Base-by-base conservation (phyloP, 2,888 invertebrate species). In the Metacarcinus magister region DNA sequence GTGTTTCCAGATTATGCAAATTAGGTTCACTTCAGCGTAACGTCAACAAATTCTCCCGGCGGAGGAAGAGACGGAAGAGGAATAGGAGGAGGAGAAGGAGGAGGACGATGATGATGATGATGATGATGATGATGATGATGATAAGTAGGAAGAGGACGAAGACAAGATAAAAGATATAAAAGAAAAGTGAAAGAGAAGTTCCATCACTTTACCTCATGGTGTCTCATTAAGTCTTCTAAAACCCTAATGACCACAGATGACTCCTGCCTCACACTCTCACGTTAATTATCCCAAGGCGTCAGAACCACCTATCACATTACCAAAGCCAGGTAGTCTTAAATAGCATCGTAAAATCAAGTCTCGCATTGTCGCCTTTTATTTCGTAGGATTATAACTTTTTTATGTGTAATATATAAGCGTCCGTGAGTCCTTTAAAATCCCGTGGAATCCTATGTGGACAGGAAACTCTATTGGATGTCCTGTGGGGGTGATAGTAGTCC, bases 1-100 rank as follows among this genome's bases (percentile, higher is more conserved):
- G 75, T 75, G 75, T 75, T 75, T 75, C 75, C 75, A n/a, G 75
- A 75, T 23, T 75, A 75, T 75, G 75, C 75, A 75, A 75, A 75
- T 75, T 75, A 28, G 4, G 75, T 75, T 75, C 75, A 75, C 28
- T 75, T 75, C 75, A n/a, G 75, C 75, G 75, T 75, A 75, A 75
- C 75, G 75, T 75, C 75, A 75, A 75, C 75, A 75, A 75, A 75
- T 75, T 23, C 28, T n/a, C 28, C n/a, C 75, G 8, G 75, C 23
- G 75, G 75, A 75, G 75, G n/a, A 75, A 28, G 75, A 75, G 75
- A 23, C 23, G 75, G 23, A 75, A n/a, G n/a, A 75, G 75, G 23
- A 19, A n/a, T 7, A 75, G 75, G 75, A 75, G 75, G n/a, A 75
- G 23, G 7, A 23, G 67, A 2, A 67, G 48, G 10, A 48, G 48